Evolutionary conservation across 2,113 vertebrate genomes (phyloP).

Genomic region (Trochalopteron elliotii): DNA sequence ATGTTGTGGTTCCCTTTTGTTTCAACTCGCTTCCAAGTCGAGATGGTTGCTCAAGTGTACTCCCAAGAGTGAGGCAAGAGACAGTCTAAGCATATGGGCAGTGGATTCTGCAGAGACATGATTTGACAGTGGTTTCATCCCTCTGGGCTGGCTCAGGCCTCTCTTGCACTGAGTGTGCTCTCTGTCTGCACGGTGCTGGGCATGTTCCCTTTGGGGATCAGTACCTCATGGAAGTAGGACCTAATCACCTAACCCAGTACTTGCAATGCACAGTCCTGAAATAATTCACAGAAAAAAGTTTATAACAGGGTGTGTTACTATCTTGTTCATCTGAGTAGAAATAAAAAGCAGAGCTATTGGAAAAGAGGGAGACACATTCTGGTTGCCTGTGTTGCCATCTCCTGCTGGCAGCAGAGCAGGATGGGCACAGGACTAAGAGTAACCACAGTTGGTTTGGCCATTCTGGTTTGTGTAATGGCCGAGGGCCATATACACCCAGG

Average conservation of each 20-base stretch:
- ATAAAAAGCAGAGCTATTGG: background rate
- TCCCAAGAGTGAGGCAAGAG: background rate
- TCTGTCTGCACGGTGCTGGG: background rate
- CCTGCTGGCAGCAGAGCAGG: background rate
- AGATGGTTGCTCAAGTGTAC: background rate
- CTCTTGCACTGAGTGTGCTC: accelerated
- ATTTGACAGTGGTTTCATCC: background rate
- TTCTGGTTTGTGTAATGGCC: background rate
- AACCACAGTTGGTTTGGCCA: background rate
- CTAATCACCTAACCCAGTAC: background rate
- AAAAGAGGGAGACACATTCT: background rate
- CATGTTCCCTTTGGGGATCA: background rate
- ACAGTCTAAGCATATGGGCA: background rate
- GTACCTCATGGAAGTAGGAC: background rate
- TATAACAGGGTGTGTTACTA: background rate
- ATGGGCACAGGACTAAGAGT: background rate
- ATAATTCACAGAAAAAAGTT: background rate
- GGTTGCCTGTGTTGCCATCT: accelerated
- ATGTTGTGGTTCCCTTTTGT: background rate
- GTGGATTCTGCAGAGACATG: background rate
- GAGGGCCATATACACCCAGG: background rate
- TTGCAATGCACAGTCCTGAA: background rate
- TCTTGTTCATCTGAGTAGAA: background rate
- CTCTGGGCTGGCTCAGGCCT: background rate
- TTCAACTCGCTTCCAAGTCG: background rate